Conservation (phyloP, 2,888 invertebrate genomes). For the Pinctada fucata region DNA sequence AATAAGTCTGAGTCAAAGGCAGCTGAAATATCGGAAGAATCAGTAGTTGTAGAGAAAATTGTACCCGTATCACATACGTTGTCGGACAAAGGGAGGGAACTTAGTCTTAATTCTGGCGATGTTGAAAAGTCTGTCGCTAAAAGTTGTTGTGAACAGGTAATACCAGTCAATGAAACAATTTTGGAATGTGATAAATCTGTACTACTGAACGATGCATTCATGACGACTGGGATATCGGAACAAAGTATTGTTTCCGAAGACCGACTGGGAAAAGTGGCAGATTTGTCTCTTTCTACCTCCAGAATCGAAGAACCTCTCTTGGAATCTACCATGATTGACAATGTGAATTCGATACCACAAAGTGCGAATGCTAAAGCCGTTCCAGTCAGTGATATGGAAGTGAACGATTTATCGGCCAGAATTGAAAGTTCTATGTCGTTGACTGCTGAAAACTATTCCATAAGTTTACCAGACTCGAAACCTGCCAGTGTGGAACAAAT, state of each 20-base stretch:
- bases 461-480: not conserved
- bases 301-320: conserved; percentile 36
- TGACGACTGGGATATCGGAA: conserved; percentile 19
- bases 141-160: not conserved
- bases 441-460: not conserved
- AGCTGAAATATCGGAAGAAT: not conserved
- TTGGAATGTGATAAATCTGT: conserved; percentile 12
- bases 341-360: not conserved
- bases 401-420: conserved; percentile 4
- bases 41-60: not conserved
- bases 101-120: not conserved
- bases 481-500: not conserved
- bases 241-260: conserved; percentile 23
- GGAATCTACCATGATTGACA: conserved; percentile 40
- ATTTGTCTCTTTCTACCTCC: conserved; percentile 36
- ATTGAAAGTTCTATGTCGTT: conserved; percentile 23
- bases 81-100: not conserved
- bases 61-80: too few species aligned
- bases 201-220: conserved; percentile 25
- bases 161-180: not conserved
- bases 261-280: conserved; percentile 18
- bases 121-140: not conserved
- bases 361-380: not conserved
- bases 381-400: not conserved
- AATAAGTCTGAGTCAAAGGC: not conserved